phyloP scores from a whole-genome alignment of 2,113 vertebrate species.

The Riparia riparia region DNA sequence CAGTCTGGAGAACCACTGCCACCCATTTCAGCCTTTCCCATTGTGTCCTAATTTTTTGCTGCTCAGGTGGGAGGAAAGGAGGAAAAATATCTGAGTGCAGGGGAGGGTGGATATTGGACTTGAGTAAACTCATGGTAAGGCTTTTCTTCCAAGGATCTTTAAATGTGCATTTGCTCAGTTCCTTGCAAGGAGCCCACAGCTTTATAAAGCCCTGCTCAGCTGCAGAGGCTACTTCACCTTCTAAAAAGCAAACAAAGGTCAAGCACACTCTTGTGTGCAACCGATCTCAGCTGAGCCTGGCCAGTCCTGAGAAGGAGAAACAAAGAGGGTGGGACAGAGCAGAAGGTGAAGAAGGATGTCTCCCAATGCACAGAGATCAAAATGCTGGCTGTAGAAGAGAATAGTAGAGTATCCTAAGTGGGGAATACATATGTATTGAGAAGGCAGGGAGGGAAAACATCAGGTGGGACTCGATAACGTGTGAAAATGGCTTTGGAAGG shows the following conservation, averaged over 20 bases:
- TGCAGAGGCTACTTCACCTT: not conserved
- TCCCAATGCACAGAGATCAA: not conserved
- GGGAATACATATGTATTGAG: not conserved
- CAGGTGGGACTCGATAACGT: not conserved
- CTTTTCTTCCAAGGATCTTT: not conserved
- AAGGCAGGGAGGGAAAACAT: not conserved
- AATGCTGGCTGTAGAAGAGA: not conserved
- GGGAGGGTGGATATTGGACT: not conserved
- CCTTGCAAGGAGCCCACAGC: rapidly evolving
- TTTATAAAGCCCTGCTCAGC: not conserved
- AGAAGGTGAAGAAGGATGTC: not conserved
- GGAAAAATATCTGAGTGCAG: not conserved
- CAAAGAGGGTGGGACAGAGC: not conserved
- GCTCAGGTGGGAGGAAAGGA: not conserved
- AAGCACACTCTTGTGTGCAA: not conserved
- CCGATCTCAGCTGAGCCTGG: not conserved
- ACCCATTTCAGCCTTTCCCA: not conserved
- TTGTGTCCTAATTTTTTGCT: not conserved
- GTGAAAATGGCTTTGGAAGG: not conserved
- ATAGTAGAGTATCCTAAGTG: not conserved
- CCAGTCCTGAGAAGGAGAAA: not conserved
- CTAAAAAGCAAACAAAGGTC: not conserved
- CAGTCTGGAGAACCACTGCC: not conserved
- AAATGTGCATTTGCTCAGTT: not conserved
- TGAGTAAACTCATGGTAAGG: not conserved